Conservation (phyloP, 2,113 vertebrate species). For the Phyllostomus hastatus region DNA sequence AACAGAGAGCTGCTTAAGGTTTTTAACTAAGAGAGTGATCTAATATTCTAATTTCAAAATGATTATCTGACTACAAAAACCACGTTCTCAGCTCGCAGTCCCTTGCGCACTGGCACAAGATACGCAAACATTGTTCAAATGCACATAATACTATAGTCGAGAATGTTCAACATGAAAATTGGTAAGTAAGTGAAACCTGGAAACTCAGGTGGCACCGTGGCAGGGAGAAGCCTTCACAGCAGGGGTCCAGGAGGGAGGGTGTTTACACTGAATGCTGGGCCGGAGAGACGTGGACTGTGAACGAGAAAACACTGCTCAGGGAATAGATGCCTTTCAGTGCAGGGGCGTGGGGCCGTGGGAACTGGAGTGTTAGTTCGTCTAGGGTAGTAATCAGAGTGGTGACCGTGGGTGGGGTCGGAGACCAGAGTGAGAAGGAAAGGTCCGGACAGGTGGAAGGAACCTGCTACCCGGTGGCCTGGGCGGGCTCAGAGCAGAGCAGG, state of each 20-base stretch:
- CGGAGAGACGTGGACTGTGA: neutral
- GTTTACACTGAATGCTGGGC: neutral
- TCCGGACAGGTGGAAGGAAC: neutral
- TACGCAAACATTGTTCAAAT: neutral
- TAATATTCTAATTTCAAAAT: neutral
- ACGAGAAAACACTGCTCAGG: neutral
- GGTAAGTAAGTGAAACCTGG: neutral
- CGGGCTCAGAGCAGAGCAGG: neutral
- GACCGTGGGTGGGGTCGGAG: neutral
- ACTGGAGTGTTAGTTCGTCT: neutral
- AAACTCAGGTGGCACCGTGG: neutral
- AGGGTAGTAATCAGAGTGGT: neutral
- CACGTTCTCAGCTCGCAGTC: neutral
- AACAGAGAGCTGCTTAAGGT: neutral
- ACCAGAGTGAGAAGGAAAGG: neutral
- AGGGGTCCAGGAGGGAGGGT: neutral
- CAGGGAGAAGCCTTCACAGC: neutral
- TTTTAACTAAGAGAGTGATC: neutral
- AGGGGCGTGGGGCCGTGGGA: neutral
- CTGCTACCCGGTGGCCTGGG: neutral
- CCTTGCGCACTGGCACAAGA: neutral
- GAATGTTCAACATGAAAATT: neutral
- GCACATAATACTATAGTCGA: neutral
- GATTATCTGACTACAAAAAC: neutral
- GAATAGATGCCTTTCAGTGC: neutral